A percentile compares a stretch with the other conserved stretches of the same genome.
Evolutionary conservation across 2,888 invertebrate species (phyloP).

Genomic region (Keiferia lycopersicella): DNA sequence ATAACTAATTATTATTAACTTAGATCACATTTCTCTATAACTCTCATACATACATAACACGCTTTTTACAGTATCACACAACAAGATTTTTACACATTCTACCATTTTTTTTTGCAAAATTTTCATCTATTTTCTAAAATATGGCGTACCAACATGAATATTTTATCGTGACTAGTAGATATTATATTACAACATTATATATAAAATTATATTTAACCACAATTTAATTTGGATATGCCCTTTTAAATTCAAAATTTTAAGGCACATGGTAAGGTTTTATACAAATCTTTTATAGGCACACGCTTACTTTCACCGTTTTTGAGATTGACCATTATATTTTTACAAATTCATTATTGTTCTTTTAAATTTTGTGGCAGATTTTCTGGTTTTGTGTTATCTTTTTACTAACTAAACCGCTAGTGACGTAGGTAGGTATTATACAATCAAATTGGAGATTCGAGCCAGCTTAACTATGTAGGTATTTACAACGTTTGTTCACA

Average conservation of each 20-base stretch:
- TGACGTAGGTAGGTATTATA: neutral
- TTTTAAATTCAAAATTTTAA: conserved; percentile 53
- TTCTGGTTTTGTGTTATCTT: neutral
- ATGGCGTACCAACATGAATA: conserved; percentile 53
- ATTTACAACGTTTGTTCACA: neutral
- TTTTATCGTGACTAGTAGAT: conserved; percentile 39
- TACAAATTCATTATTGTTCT: neutral
- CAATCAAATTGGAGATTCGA: no score
- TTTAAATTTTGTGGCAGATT: neutral
- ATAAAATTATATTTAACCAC: conserved; percentile 34
- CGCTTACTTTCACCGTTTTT: conserved; percentile 24
- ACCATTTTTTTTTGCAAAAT: conserved; percentile 37
- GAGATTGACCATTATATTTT: neutral
- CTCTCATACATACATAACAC: conserved; percentile 50
- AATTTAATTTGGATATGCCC: conserved; percentile 43
- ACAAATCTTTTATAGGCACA: conserved; percentile 37
- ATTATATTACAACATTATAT: conserved; percentile 39
- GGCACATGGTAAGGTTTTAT: conserved; percentile 39
- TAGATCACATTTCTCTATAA: conserved; percentile 69
- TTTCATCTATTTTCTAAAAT: conserved; percentile 42
- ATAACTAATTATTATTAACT: conserved; percentile 54
- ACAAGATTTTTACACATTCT: conserved; percentile 49
- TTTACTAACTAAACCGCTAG: conserved; percentile 9
- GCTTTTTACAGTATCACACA: conserved; percentile 62
- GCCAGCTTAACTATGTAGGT: neutral